Evolutionary conservation across 2,888 invertebrate species (phyloP).

Genomic region (Luperina testacea): DNA sequence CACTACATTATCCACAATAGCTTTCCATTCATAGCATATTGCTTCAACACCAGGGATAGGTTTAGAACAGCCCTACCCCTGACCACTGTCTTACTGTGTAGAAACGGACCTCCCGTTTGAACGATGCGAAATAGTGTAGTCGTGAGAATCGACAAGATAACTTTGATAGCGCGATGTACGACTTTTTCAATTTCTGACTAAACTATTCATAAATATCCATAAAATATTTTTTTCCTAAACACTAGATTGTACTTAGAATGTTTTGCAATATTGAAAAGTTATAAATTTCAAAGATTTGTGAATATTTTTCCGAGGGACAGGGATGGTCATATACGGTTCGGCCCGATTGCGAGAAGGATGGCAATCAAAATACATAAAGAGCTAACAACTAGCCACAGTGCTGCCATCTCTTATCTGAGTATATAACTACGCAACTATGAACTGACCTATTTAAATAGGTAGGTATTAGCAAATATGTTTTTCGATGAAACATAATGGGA

Average conservation of each 20-base stretch:
- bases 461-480: neutral
- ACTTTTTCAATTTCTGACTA: slow-evolving; percentile 22
- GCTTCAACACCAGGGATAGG: slow-evolving; percentile 54
- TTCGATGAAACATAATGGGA: neutral
- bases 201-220: neutral
- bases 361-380: slow-evolving; percentile 35
- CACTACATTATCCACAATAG: slow-evolving; percentile 59
- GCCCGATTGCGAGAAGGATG: slow-evolving; percentile 56
- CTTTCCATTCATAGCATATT: slow-evolving; percentile 42
- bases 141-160: slow-evolving; percentile 43
- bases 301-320: slow-evolving; percentile 38
- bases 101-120: slow-evolving; percentile 63
- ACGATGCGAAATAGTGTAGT: neutral
- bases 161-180: slow-evolving; percentile 57
- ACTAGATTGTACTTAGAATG: neutral
- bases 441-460: neutral
- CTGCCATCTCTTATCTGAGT: slow-evolving; percentile 69
- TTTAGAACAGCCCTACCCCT: slow-evolving; percentile 57
- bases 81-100: slow-evolving; percentile 65
- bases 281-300: slow-evolving; percentile 9
- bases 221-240: neutral
- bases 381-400: slow-evolving; percentile 34
- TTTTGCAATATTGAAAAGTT: slow-evolving; percentile 12
- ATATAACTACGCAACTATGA: slow-evolving; percentile 13
- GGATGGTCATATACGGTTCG: slow-evolving; percentile 43